Evolutionary conservation across 92 coral and sea anemone genomes (phyloP).

Genomic region (Phenganax marumi): DNA sequence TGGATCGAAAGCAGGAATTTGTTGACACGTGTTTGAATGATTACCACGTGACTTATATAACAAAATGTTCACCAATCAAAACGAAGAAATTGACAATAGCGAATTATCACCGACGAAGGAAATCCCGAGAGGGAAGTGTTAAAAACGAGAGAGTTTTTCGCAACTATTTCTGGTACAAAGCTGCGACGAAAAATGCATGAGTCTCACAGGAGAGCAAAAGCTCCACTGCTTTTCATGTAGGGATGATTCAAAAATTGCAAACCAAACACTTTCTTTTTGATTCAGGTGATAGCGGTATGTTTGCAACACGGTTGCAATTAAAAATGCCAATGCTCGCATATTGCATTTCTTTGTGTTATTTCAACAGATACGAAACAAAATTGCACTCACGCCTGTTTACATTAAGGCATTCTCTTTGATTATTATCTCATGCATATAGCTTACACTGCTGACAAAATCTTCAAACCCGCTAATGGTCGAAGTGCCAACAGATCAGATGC

Average conservation of each 20-base stretch:
- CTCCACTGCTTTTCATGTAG: neutral
- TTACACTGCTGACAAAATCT: neutral
- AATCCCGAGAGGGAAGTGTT: conserved; percentile 15
- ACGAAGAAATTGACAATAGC: conserved; percentile 1
- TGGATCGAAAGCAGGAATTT: neutral
- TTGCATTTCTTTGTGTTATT: conserved; percentile 18
- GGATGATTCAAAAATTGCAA: neutral
- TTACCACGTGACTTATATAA: neutral
- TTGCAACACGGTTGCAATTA: neutral
- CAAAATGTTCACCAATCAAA: neutral
- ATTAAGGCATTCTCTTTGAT: neutral
- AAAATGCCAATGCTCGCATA: neutral
- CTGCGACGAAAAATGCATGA: neutral
- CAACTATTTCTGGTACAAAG: neutral
- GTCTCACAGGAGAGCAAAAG: neutral
- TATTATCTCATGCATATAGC: neutral
- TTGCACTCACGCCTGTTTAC: conserved; percentile 5
- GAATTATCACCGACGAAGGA: neutral
- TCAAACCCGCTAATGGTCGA: neutral
- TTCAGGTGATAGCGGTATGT: neutral
- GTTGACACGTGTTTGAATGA: conserved; percentile 8
- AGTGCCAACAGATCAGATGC: neutral
- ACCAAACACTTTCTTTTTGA: conserved; percentile 1
- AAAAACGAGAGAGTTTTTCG: neutral
- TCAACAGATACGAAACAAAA: conserved; percentile 12